Conservation (phyloP, 2,113 vertebrate species). For the Syrmaticus mikado region DNA sequence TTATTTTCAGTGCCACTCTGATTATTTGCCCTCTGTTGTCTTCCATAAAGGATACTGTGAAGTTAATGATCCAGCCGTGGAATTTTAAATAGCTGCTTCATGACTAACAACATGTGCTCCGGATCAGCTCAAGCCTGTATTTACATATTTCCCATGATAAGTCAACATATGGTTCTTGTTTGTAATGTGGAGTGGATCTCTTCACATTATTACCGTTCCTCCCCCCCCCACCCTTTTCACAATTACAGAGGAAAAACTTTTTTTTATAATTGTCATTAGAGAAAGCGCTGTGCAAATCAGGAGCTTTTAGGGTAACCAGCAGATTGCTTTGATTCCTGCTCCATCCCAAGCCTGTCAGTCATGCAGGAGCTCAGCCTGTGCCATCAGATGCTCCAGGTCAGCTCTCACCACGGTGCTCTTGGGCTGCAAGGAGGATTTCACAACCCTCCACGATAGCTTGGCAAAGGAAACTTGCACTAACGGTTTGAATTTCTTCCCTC, state of each 20-base stretch:
- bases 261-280: conserved; percentile 44
- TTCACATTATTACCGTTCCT: conserved; percentile 46
- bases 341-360: not conserved
- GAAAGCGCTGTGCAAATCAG: not conserved
- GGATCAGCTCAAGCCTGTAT: conserved; percentile 71
- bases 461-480: not conserved
- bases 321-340: not conserved
- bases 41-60: conserved; percentile 60
- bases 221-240: not conserved
- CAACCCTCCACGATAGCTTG: not conserved
- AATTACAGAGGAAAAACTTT: not conserved
- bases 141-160: conserved; percentile 85
- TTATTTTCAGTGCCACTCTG: conserved; percentile 23
- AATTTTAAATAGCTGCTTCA: conserved; percentile 76
- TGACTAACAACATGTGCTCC: conserved; percentile 82
- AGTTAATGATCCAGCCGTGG: conserved; percentile 54
- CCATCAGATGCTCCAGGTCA: not conserved
- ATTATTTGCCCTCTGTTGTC: conserved; percentile 31
- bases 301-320: not conserved
- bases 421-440: not conserved
- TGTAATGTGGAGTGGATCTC: conserved; percentile 60
- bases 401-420: not conserved
- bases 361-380: accelerated
- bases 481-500: not conserved
- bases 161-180: conserved; percentile 82